A percentile compares a stretch with the other conserved stretches of the same genome.
phyloP scores from a whole-genome alignment of 2,797 vertebrate species.

The Alfaro cultratus region DNA sequence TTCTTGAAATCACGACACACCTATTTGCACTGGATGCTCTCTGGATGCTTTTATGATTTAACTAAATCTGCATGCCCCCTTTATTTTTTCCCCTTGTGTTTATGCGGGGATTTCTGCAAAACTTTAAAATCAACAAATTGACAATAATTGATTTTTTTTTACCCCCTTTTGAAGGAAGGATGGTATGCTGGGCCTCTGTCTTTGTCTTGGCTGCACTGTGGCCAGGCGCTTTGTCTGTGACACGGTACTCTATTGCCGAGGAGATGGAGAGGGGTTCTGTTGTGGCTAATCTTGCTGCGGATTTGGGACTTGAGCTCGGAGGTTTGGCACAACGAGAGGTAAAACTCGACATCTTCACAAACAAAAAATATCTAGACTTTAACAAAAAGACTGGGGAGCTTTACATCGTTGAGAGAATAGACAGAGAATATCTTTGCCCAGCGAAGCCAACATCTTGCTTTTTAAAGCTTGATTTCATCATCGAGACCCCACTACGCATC shows the following conservation, averaged over 20 bases:
- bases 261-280: conserved; percentile 82
- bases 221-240: conserved; percentile 75
- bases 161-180: conserved; percentile 31
- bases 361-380: conserved; percentile 81
- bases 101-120: not conserved
- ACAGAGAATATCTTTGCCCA: conserved; percentile 87
- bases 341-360: conserved; percentile 81
- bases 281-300: conserved; percentile 82
- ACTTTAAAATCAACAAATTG: not conserved
- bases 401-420: conserved; percentile 80
- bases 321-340: conserved; percentile 75
- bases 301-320: conserved; percentile 77
- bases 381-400: conserved; percentile 82
- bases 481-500: conserved; percentile 85
- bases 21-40: conserved; percentile 37
- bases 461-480: conserved; percentile 87
- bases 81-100: not conserved
- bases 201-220: conserved; percentile 71
- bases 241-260: conserved; percentile 82
- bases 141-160: not conserved
- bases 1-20: conserved; percentile 43
- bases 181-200: conserved; percentile 51
- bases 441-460: conserved; percentile 77
- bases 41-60: not conserved
- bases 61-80: not conserved